A percentile compares a stretch with the other conserved stretches of the same genome.
These are phyloP conservation scores for Lithobates pipiens DNA, from an alignment of 2,797 vertebrate species.

Conservation along the genomic window DNA sequence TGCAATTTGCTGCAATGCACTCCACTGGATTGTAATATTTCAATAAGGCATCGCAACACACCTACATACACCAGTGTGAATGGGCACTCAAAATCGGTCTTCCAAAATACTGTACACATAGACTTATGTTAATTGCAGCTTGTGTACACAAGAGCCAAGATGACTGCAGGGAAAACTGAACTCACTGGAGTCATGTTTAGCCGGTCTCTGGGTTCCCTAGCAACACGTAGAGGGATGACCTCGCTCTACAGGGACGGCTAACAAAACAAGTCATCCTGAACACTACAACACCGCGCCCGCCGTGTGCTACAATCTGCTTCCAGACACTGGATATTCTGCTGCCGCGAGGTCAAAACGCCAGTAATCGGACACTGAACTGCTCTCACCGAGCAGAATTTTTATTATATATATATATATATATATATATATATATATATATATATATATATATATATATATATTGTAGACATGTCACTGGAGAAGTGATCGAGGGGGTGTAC, in stretches of 20 bases:
- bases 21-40: too few species aligned
- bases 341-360: not conserved
- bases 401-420: too few species aligned
- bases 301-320: not conserved
- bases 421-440: too few species aligned
- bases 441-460: too few species aligned
- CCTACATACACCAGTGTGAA: too few species aligned
- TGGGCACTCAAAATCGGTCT: too few species aligned
- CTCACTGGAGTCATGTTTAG: slow-evolving; percentile 18
- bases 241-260: slow-evolving; percentile 61
- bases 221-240: slow-evolving; percentile 69
- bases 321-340: not conserved
- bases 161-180: not conserved
- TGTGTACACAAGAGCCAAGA: not conserved
- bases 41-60: too few species aligned
- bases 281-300: not conserved
- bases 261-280: slow-evolving; percentile 52
- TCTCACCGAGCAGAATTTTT: too few species aligned
- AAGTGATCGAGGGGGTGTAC: too few species aligned
- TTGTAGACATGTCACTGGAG: too few species aligned
- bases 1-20: too few species aligned
- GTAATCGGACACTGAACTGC: not conserved
- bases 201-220: slow-evolving; percentile 66
- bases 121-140: not conserved
- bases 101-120: not conserved